Evolutionary conservation across 2,888 invertebrate species (phyloP), one percentile per base, ranked within the genome.

Genomic region (Phyllotreta cruciferae): DNA sequence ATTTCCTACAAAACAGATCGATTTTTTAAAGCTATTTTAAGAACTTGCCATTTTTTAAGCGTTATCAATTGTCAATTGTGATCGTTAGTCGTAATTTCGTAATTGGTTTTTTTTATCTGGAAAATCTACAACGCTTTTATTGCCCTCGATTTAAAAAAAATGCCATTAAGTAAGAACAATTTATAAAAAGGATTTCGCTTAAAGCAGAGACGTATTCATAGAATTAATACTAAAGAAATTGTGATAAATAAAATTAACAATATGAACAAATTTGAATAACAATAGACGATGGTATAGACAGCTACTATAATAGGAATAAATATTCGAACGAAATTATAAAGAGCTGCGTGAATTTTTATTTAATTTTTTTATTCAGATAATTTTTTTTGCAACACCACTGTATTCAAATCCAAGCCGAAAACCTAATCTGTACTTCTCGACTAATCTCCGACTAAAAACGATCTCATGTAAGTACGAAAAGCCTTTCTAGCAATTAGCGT

Each of bases 401-500:
- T 66, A 60, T 54, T 47, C 37, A 61, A 65, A 57, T 62, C 66
- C 24, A 67, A 67, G 54, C 65, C 65, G 64, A 69, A 67, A 69
- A 63, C 61, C 57, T 69, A 64, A 69, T 69, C 66, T 66, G 62
- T 60, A 47, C 67, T 60, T 60, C 64, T 55, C 47, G 34, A 50
- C 42, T 13, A 56, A 60, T 52, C 63, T 62, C 49, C 44, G 62
- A 6, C 41, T 38, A 63, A 65, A 68, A 70, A 66, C 66, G 66
- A 66, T 68, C 67, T 64, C 67, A 62, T 68, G 66, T 24, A 24
- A 24, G 24, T 67, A 67, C 64, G 62, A 57, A 62, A 60, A 65
- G 60, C 66, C 63, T 63, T 62, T 67, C 60, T 63, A 64, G 69
- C 66, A 71, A 71, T 71, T 71, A 71, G 68, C 70, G 70, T 65